Conservation (phyloP, 2,113 vertebrate species). For the Stercorarius parasiticus region DNA sequence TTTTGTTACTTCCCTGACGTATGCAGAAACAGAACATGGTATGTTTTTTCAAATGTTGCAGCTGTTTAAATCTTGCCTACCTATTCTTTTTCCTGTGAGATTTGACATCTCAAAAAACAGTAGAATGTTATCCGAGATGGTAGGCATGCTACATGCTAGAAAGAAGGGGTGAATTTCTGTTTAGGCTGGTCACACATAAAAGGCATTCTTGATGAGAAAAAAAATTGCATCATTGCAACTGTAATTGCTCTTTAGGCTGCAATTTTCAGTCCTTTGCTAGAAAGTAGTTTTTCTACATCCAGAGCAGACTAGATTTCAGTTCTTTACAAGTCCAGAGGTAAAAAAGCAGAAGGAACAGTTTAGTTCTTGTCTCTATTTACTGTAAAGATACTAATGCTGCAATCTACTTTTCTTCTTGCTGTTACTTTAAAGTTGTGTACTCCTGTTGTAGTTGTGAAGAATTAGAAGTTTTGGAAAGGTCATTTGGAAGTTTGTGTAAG, state of each 20-base stretch:
- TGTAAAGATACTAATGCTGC: not conserved
- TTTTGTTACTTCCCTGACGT: not conserved
- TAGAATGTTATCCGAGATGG: not conserved
- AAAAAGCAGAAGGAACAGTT: not conserved
- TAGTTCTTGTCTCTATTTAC: not conserved
- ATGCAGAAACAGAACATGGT: not conserved
- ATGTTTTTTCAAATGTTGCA: not conserved
- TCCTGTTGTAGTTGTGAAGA: not conserved
- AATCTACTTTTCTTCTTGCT: not conserved
- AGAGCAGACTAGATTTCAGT: not conserved
- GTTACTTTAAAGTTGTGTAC: not conserved
- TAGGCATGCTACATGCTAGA: not conserved
- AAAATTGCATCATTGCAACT: not conserved
- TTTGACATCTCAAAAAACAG: not conserved
- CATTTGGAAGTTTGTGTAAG: not conserved
- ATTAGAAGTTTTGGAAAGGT: not conserved
- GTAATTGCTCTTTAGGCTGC: not conserved
- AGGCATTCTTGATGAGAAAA: not conserved
- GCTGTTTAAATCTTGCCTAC: not conserved
- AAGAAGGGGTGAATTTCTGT: not conserved
- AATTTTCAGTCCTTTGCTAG: not conserved
- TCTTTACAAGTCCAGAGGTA: not conserved
- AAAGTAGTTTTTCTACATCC: not conserved
- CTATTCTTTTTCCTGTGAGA: not conserved
- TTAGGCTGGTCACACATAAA: not conserved